Base-by-base conservation (phyloP, 2,888 invertebrate species). In the Tetragnatha montana region DNA sequence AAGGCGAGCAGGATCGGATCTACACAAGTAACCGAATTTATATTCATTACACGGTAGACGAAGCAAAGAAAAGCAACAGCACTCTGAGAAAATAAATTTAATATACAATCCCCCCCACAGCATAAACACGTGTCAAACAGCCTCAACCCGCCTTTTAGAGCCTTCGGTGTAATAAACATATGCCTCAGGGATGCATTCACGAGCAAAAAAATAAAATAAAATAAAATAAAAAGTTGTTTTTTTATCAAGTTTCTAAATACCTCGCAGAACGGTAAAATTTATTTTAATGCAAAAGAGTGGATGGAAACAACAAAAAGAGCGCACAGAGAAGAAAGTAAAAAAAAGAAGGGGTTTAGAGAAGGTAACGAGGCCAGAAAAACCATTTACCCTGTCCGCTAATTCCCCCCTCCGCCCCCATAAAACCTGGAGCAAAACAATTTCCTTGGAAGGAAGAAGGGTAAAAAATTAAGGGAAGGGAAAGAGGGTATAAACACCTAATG, bases 371-470 rank as follows among this genome's bases (percentile, higher is more conserved):
- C 89, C 81, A 22, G 83, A 84, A 83, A 89, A 85, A 84, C 89
- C 84, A 89, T 89, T 89, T 89, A 89, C 84, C 84, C 85, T 75
- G 70, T 14, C 81, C 78, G 89, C 89, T 89, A 89, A 89, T 89
- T 89, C 89, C 50, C 60, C 35, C 85, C 51, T 35, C 80, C 21
- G 69, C 76, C 84, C 35, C 84, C 84, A 81, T 89, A 81, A 89
- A 89, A 74, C 79, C 84, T 8, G 75, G 75, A 60, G 82, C 84
- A 81, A 89, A 89, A 85, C 85, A 89, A 89, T 86, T 87, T 90
- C 90, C 87, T 84, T 82, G 87, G 50, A 76, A 86, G 21, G 60
- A 75, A 69, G 79, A 81, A 76, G 35, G 70, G 51, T 81, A 50
- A 83, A 90, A 74, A 86, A 73, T 21, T 73, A 81, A 71, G 80